Evolutionary conservation across 2,113 vertebrate genomes (phyloP), one percentile per base, ranked within the genome.

Genomic region (Ageneiosus marmoratus): DNA sequence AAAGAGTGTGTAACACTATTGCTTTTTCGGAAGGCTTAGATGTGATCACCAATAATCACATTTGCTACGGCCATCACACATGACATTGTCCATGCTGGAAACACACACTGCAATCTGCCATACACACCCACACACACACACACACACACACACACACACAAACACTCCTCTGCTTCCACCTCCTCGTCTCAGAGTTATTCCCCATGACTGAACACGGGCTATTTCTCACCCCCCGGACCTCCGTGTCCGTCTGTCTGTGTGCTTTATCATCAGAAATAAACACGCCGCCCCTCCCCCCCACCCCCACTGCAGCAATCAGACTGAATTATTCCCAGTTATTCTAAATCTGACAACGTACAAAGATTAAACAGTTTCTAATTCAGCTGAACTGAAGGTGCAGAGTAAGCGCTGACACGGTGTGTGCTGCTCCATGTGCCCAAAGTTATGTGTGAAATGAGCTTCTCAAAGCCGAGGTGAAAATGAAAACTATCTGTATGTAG

Each of bases 201-300:
- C 63, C 9, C 65, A 67, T 83, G 84, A 85, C 80, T 86, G 85
- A 85, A 83, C 88, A 81, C 62, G 78, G 65, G 86, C 84, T 77
- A 87, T 88, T 87, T 81, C 81, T 81, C 80, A 80, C 85, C 80
- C 70, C 6, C 29, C 22, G 50, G 74, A 80, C 50, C 10, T 56
- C 67, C 81, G 69, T 86, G 27, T 87, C 73, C 29, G 11, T 34
- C 73, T 75, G 70, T 73, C 70, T 50, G 70, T 73, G 70, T 50
- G 70, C 41, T 27, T 73, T 75, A 72, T 29, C 11, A 63, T 67
- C n/a, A 51, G 46, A 15, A n/a, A 37, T 12, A 81, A 37, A 60
- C 76, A 27, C 77, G 37, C 37, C 37, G 37, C 37, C 37, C 37
- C 37, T 41, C 37, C 37, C 37, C 37, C 37, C 37, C 37, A 3